Evolutionary conservation across 2,797 vertebrate genomes (phyloP), one percentile per base, ranked within the genome.

Genomic region (Gorsachius magnificus): DNA sequence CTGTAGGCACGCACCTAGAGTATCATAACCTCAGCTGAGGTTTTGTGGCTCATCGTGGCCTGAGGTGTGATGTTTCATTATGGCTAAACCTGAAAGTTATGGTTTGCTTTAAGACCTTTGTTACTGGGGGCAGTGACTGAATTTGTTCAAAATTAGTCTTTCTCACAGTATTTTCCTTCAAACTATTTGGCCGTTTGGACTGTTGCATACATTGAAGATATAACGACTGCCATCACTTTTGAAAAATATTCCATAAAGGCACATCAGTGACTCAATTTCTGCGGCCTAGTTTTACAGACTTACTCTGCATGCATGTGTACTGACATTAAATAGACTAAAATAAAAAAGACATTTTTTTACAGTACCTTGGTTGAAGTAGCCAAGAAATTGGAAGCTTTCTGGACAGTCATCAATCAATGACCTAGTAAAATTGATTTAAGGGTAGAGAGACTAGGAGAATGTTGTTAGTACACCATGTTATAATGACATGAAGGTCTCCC

Each of bases 31-130:
- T 94, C 85, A 56, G 74, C 86, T 96, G 89, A 95, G 91, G 68
- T 95, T 97, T 96, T 96, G 94, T 94, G 83, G 48, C 81, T 97
- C 79, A 84, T 16, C 11, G 70, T 93, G 84, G 79, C 93, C 92
- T 76, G 75, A 88, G 89, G 77, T 26, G 9, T 77, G 76, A 86
- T 74, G 15, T 87, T 92, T 94, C 48, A 58, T 96, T 96, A 97
- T 64, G 78, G 66, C 64, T 95, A 94, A 94, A 96, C 68, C 35
- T 64, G 79, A 87, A 89, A 86, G 83, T 86, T 93, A 95, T 75
- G 79, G 71, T 91, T 97, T 70, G n/a, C 70, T 96, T 98, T 94
- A 97, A 98, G 96, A 95, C 87, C 93, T 94, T 96, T 96, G 91
- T 95, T 93, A 50, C 79, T 69, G 45, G 13, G 68, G 50, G 51